Conservation (phyloP, 2,113 vertebrate genomes). For the Sula dactylatra region DNA sequence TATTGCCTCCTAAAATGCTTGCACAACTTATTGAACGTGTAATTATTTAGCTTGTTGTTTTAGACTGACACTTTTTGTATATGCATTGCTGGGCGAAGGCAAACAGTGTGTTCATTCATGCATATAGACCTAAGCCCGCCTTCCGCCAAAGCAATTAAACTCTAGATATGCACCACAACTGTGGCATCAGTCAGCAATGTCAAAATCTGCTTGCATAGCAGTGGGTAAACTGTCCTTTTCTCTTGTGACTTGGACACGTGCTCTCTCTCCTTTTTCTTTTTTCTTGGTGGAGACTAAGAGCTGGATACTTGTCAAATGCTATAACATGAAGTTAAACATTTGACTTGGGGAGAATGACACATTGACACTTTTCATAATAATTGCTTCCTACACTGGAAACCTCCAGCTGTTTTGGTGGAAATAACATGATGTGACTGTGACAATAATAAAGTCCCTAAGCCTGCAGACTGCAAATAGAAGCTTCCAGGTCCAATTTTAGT, state of each 20-base stretch:
- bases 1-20: neutral
- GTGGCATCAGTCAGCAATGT: neutral
- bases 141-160: neutral
- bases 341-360: slow-evolving; percentile 27
- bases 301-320: slow-evolving; percentile 29
- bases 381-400: slow-evolving; percentile 50
- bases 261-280: neutral
- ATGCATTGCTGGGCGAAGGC: neutral
- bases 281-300: neutral
- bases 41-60: neutral
- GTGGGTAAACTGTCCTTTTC: neutral
- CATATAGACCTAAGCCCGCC: neutral
- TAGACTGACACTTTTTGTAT: neutral
- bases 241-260: neutral
- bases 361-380: slow-evolving; percentile 36
- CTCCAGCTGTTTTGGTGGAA: slow-evolving; percentile 46
- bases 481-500: neutral
- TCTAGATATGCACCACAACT: neutral
- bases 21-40: neutral
- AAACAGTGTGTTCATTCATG: neutral
- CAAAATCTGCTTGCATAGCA: neutral
- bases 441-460: neutral
- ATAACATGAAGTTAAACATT: neutral
- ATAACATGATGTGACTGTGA: slow-evolving; percentile 26
- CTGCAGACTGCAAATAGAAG: neutral